Conservation (phyloP, 1,140 invertebrate species). For the Heliconius hermathena region DNA sequence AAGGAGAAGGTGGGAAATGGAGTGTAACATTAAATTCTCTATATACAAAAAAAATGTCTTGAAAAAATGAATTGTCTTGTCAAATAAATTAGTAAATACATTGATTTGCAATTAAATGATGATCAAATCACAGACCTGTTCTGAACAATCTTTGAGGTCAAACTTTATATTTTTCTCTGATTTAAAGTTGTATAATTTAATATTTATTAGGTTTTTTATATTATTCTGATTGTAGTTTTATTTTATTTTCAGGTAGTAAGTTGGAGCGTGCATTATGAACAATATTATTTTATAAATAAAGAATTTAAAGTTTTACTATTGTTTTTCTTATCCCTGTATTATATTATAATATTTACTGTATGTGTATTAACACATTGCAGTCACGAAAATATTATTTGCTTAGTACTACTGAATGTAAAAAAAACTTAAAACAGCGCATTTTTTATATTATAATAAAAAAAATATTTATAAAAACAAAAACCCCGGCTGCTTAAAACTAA, state of each 20-base stretch:
- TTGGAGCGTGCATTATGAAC: background rate
- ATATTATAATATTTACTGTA: no score
- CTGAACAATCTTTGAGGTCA: conserved; percentile 67
- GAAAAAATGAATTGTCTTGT: background rate
- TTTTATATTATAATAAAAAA: no score
- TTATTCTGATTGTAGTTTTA: background rate
- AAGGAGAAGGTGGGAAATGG: no score
- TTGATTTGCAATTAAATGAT: conserved; percentile 41
- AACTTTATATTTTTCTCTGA: conserved; percentile 36
- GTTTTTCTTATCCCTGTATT: background rate
- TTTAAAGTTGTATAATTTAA: background rate
- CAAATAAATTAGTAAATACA: background rate
- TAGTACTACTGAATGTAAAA: no score
- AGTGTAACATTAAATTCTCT: no score
- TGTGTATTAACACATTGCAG: no score
- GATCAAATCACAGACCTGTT: conserved; percentile 74
- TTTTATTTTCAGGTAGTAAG: background rate
- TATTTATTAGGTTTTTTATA: background rate
- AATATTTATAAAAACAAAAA: no score
- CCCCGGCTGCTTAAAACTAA: no score
- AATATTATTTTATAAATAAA: background rate
- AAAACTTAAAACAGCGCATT: no score
- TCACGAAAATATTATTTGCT: no score
- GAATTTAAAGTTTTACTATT: background rate
- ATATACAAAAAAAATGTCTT: no score